Conservation (phyloP, 2,888 invertebrate species). For the Strigamia transsilvanica region DNA sequence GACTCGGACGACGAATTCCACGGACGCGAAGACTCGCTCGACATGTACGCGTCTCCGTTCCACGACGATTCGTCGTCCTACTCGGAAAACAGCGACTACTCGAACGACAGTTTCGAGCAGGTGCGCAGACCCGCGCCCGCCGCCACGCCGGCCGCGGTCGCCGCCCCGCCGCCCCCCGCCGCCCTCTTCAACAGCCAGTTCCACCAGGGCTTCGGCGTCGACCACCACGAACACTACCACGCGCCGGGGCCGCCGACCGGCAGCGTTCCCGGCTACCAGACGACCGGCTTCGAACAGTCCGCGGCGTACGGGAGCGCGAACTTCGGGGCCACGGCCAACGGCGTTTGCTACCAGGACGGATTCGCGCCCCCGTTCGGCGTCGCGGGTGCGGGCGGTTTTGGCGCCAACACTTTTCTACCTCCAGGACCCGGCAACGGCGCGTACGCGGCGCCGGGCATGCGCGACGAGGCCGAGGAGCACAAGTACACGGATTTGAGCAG, state of each 20-base stretch:
- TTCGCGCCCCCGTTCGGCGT: background rate
- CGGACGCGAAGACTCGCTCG: constrained; percentile 70
- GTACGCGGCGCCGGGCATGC: background rate
- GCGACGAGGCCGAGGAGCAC: constrained; percentile 57
- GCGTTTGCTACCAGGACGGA: background rate
- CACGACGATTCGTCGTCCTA: constrained; percentile 68
- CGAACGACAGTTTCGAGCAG: constrained; percentile 64
- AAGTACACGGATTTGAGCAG: constrained; percentile 61
- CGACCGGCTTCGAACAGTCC: constrained; percentile 13
- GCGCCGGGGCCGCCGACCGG: background rate
- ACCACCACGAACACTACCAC: constrained; percentile 28
- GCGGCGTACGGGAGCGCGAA: background rate
- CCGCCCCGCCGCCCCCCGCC: constrained; percentile 56
- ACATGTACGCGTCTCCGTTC: constrained; percentile 69
- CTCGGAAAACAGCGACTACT: constrained; percentile 67
- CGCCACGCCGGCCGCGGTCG: constrained; percentile 54
- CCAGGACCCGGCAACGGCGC: background rate
- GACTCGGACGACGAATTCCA: constrained; percentile 65
- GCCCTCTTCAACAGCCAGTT: constrained; percentile 44
- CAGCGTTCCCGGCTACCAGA: background rate
- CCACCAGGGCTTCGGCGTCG: constrained; percentile 55
- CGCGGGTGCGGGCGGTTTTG: background rate
- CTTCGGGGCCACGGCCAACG: background rate
- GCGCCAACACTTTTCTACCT: background rate
- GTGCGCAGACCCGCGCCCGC: constrained; percentile 65